These are phyloP conservation scores for Drosophila nebulosa DNA, from an alignment of 1,140 invertebrate species.

Conservation along the genomic window DNA sequence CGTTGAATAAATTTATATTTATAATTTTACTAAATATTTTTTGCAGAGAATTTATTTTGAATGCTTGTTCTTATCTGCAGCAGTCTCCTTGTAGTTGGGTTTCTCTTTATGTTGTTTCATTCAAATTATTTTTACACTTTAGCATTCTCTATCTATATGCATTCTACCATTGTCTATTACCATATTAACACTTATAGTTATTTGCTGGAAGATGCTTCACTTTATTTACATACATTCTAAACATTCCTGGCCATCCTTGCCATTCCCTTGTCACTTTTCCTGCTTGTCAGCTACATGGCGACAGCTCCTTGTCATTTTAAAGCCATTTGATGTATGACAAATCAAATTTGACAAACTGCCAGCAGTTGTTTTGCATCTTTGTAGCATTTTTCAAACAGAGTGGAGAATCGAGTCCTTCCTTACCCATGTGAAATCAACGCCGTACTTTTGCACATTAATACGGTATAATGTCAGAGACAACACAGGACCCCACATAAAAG, in stretches of 20 bases:
- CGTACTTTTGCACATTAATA: slow-evolving; percentile 60
- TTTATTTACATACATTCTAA: neutral
- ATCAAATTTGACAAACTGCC: slow-evolving; percentile 79
- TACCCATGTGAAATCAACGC: slow-evolving; percentile 63
- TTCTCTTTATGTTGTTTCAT: neutral
- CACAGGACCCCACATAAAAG: neutral
- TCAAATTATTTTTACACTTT: neutral
- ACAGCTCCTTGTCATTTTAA: slow-evolving; percentile 66
- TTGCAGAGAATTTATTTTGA: too few species aligned
- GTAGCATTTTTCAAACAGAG: slow-evolving; percentile 60
- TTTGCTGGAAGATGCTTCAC: slow-evolving; percentile 8
- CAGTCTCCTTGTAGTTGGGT: too few species aligned
- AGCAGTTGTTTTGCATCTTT: slow-evolving; percentile 77
- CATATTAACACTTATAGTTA: slow-evolving; percentile 10
- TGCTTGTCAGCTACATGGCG: slow-evolving; percentile 33
- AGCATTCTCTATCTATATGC: neutral
- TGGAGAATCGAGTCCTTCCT: slow-evolving; percentile 8
- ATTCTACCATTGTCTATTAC: neutral
- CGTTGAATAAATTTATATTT: too few species aligned
- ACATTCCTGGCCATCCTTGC: neutral
- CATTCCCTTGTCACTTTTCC: slow-evolving; percentile 2
- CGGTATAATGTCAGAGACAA: slow-evolving; percentile 48
- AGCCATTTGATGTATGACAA: slow-evolving; percentile 77
- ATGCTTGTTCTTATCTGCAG: too few species aligned
- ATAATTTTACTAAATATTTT: too few species aligned